A percentile compares a stretch with the other conserved stretches of the same genome.
Evolutionary conservation across 2,888 invertebrate genomes (phyloP).

Genomic region (Ptilodon capucinus): DNA sequence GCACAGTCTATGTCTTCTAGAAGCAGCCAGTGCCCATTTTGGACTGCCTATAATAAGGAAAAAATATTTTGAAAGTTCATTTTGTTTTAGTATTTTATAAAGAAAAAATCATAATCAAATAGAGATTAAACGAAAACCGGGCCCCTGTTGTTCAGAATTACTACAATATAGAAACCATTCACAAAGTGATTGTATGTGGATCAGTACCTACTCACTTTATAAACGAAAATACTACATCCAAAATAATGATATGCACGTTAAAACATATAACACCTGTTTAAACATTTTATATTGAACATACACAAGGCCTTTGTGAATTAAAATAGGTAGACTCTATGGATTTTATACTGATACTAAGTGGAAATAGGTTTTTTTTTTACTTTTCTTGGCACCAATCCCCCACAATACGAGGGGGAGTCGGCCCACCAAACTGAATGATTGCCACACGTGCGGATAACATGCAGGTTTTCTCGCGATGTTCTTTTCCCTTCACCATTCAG

Average conservation of each 20-base stretch:
- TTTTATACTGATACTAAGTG: background rate
- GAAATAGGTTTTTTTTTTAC: too few relatives aligned
- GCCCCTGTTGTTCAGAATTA: too few relatives aligned
- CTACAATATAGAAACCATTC: background rate
- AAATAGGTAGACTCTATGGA: background rate
- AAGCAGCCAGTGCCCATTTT: conserved; percentile 94
- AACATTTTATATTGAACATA: background rate
- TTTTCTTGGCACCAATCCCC: too few relatives aligned
- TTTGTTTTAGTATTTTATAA: too few relatives aligned
- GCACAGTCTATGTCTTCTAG: conserved; percentile 98
- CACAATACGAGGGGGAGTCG: too few relatives aligned
- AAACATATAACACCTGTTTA: background rate
- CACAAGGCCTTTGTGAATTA: background rate
- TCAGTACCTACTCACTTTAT: too few relatives aligned
- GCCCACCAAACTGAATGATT: too few relatives aligned
- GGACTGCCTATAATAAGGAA: conserved; percentile 84
- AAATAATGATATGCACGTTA: background rate
- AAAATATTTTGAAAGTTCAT: background rate
- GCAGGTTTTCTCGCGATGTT: too few relatives aligned
- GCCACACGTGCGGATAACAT: too few relatives aligned
- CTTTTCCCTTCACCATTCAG: too few relatives aligned
- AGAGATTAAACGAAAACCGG: too few relatives aligned
- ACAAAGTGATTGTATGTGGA: background rate
- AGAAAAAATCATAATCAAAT: too few relatives aligned
- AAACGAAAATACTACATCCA: background rate